Evolutionary conservation across 2,113 vertebrate species (phyloP), one percentile per base, ranked within the genome.

Genomic region (Ahaetulla prasina): DNA sequence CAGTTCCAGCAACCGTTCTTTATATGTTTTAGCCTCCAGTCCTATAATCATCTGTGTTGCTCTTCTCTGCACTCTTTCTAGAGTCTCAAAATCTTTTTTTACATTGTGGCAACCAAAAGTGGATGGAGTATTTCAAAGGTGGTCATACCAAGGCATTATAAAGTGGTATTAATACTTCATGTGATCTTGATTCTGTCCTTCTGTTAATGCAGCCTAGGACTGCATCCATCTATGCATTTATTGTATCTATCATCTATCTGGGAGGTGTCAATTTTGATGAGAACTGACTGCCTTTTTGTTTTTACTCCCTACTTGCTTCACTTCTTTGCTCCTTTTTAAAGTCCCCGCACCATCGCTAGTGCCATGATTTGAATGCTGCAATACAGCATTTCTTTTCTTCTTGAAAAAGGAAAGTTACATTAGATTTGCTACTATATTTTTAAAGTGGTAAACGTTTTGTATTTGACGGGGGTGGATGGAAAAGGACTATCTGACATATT

Each of bases 361-460:
- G 35, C 52, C 80, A 14, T 87, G 20, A 74, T 90, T 90, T 90
- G 89, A 93, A 68, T 87, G 47, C 89, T 90, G 84, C 35, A 87
- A 57, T 57, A 57, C 55, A 57, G 22, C 55, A 57, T 25, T 57
- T 57, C 8, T 57, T 25, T 57, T 57, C 23, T 57, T 57, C 23
- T 35, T 85, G 80, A 85, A 93, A 90, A 86, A 54, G 74, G 35
- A 85, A 86, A 20, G 30, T 92, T 63, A 87, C 54, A 45, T 9
- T 22, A 74, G 63, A 49, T 87, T 93, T 90, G 53, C 80, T 85
- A 23, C 11, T 85, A 45, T 45, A 35, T 60, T 10, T 57, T 43
- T 16, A 85, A 85, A n/a, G 30, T 54, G 53, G 16, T 45, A n/a
- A 39, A 39, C 8, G 68, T 8, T 12, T 68, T 68, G 60, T n/a